Base-by-base conservation (phyloP, 2,888 invertebrate species). In the Hypsopygia costalis region DNA sequence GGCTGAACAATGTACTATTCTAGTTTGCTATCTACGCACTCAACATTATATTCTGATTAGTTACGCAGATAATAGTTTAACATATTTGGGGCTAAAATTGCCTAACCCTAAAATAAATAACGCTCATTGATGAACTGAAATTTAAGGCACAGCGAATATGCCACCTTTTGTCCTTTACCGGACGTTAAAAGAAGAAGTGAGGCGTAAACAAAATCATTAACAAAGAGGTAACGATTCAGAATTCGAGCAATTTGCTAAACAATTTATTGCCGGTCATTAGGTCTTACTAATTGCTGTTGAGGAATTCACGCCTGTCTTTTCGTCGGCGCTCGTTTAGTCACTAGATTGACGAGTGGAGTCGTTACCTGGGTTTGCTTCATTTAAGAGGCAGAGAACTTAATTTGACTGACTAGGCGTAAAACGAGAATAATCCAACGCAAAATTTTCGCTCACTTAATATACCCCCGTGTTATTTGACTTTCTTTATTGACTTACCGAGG, bases 241-340 rank as follows among this genome's bases (percentile, higher is more conserved):
- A 47, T 47, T 46, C 44, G 34, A 51, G 41, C 44, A 39, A 42
- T 42, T 38, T 31, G 6, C 27, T 8, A 29, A 36, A 43, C 40
- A 41, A 51, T 46, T 46, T 43, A 46, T 46, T 27, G 44, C 20
- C 33, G 43, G 46, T 51, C 51, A 40, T 51, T 51, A 51, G 46
- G 22, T 35, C 22, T 21, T 41, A 42, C 41, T 51, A 51, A 51
- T 51, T 47, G 46, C 47, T 40, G 35, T 43, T 33, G 36, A 25
- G 25, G 25, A 25, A 25, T 25, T 25, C 25, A n/a, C 6, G 25
- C 25, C 16, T 8, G 25, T 25, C 25, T 25, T 25, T 25, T 4
- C 2, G 16, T 3, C 16, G 25, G 25, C 25, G 1, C 11, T 31
- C 31, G 31, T 25, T 31, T 31, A 31, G 12, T 31, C 12, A 8